Evolutionary conservation across 1,140 invertebrate genomes (phyloP), one percentile per base, ranked within the genome.

Genomic region (Bombus pyrosoma): DNA sequence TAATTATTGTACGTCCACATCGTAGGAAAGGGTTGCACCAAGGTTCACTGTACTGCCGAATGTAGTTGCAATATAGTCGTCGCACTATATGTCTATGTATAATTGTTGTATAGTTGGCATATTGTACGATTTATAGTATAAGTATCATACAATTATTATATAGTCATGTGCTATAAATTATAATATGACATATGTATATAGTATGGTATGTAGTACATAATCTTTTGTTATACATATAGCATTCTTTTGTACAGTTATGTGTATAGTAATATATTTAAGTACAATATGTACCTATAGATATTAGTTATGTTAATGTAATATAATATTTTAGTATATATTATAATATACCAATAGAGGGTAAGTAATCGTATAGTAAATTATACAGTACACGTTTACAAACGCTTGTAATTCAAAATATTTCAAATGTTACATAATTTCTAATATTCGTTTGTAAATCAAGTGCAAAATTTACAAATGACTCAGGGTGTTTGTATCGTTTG

Each of bases 201-300:
- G 15, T 43, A n/a, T 43, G 39, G 12, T 73, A 28, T 62, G 59
- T 62, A 28, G 47, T 47, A 62, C 1, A 62, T 39, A 41, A 1
- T 12, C 71, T 43, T 83, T 25, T 25, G 32, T 53, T n/a, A 6
- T 8, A 53, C 47, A 47, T 47, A 18, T 34, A 34, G 32, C 34
- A 13, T 34, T 25, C 43, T 43, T 73, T 9, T 43, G 3, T 22
- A 47, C 47, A 47, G 47, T 47, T 47, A 47, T 47, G 47, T 47
- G 57, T 83, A 28, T 1, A 57, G n/a, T 41, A 78, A 32, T 85
- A 32, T 62, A 73, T 72, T 41, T 12, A 72, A 72, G 15, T 22
- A 71, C 12, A 25, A 34, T 41, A 41, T 41, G 69, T 71, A 41
- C 15, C 2, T 71, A 47, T 73, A 47, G 12, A 32, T 32, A 72